A percentile compares a stretch with the other conserved stretches of the same genome.
These are phyloP conservation scores for Thripadectes ignobilis DNA, from an alignment of 2,797 vertebrate species.

Conservation along the genomic window DNA sequence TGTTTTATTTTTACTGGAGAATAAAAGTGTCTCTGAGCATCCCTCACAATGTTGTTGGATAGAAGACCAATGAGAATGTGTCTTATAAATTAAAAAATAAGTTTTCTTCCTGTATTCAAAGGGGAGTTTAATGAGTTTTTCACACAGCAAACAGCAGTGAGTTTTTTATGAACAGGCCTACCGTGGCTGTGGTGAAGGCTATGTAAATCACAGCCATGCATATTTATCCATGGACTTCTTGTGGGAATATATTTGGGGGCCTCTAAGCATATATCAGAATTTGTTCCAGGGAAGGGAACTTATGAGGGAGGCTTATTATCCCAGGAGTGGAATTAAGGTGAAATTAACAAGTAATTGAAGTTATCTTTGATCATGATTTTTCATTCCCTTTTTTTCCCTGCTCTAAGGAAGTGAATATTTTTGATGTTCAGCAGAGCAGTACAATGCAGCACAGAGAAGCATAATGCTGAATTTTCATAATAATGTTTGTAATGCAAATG, in stretches of 20 bases:
- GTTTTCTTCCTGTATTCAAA: constrained; percentile 66
- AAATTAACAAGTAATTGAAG: constrained; percentile 81
- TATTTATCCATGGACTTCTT: constrained; percentile 80
- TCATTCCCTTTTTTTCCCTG: constrained; percentile 62
- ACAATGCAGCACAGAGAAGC: constrained; percentile 75
- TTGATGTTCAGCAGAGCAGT: constrained; percentile 76
- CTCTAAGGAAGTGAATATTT: constrained; percentile 71
- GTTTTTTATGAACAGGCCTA: constrained; percentile 67
- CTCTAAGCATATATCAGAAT: constrained; percentile 74
- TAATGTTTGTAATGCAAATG: constrained; percentile 93
- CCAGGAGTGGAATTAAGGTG: constrained; percentile 79
- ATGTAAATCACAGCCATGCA: constrained; percentile 78
- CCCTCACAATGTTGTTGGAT: constrained; percentile 21
- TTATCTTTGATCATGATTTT: constrained; percentile 82
- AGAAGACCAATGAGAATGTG: constrained; percentile 33
- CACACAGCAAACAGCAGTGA: constrained; percentile 68
- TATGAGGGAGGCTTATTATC: constrained; percentile 74
- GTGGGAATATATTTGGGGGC: constrained; percentile 78
- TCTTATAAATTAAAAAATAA: constrained; percentile 59
- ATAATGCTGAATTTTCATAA: constrained; percentile 80
- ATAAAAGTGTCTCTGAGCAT: constrained; percentile 11
- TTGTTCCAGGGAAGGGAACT: constrained; percentile 71
- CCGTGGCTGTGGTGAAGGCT: constrained; percentile 74
- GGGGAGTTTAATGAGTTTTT: constrained; percentile 70
- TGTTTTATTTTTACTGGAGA: constrained; percentile 25